phyloP scores from a whole-genome alignment of 2,888 invertebrate species.

The Tenthredo mesomela region DNA sequence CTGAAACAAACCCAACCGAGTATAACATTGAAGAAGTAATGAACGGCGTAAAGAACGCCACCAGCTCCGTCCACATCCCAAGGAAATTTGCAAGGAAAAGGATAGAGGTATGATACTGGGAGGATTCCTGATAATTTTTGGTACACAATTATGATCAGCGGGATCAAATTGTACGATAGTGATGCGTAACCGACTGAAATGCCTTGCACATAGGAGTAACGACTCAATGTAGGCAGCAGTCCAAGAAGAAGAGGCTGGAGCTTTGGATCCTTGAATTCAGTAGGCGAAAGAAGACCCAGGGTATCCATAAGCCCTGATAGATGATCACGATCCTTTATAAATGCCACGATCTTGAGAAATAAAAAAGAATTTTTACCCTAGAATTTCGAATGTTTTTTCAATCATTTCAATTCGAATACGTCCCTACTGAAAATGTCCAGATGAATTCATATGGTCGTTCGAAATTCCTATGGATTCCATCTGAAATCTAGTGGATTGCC shows the following conservation, averaged over 20 bases:
- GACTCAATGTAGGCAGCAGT: conserved; percentile 51
- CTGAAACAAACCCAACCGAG: conserved; percentile 51
- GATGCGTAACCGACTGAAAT: conserved; percentile 53
- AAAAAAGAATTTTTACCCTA: not conserved
- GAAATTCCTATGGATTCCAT: too few species aligned
- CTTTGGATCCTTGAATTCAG: conserved; percentile 18
- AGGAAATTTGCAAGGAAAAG: conserved; percentile 59
- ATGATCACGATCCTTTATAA: conserved; percentile 53
- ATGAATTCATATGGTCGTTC: too few species aligned
- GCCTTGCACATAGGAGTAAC: conserved; percentile 50
- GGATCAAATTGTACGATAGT: conserved; percentile 52
- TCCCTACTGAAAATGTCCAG: too few species aligned
- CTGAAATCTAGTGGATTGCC: too few species aligned
- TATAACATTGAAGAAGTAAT: conserved; percentile 57
- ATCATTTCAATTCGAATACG: not conserved
- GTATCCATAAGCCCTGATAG: conserved; percentile 55
- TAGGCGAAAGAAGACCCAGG: conserved; percentile 54
- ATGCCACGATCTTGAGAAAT: conserved; percentile 55
- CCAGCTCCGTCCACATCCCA: conserved; percentile 57
- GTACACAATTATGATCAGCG: conserved; percentile 50
- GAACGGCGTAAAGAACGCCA: conserved; percentile 57
- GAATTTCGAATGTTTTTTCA: not conserved
- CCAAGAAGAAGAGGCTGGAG: conserved; percentile 49
- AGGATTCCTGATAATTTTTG: not conserved
- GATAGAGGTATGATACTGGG: conserved; percentile 55